Conservation (phyloP, 1,140 invertebrate species). For the Nautilus pompilius region DNA sequence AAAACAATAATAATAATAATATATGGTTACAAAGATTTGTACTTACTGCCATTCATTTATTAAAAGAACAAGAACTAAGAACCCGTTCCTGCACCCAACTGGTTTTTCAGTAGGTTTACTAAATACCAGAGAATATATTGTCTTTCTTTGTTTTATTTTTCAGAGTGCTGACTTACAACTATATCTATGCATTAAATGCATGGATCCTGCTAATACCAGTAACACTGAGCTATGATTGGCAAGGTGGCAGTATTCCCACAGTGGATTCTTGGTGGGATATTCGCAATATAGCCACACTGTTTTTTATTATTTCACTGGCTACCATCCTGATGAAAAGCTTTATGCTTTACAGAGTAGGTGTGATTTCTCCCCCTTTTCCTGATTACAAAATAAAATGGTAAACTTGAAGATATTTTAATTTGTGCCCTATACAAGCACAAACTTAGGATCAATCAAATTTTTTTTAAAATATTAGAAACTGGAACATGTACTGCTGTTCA, state of each 20-base stretch:
- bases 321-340: slow-evolving; percentile 3
- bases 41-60: no score
- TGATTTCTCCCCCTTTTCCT: no score
- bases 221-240: slow-evolving; percentile 94
- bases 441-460: no score
- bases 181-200: slow-evolving; percentile 83
- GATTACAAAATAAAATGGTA: no score
- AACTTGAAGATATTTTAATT: no score
- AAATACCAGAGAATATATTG: slow-evolving; percentile 56
- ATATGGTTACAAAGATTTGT: no score
- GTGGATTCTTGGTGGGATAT: slow-evolving; percentile 74
- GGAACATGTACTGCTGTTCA: no score
- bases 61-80: no score
- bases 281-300: slow-evolving; percentile 78
- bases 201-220: slow-evolving; percentile 84
- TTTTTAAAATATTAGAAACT: no score
- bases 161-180: slow-evolving; percentile 82
- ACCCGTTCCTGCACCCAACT: slow-evolving; percentile 45
- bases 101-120: slow-evolving; percentile 85
- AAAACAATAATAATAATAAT: no score
- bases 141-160: slow-evolving; percentile 15
- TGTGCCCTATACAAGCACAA: no score
- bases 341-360: no score
- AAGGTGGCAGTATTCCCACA: slow-evolving; percentile 90
- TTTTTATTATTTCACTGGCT: slow-evolving; percentile 50